Evolutionary conservation across 2,888 invertebrate species (phyloP).

Genomic region (Drosophila differens): DNA sequence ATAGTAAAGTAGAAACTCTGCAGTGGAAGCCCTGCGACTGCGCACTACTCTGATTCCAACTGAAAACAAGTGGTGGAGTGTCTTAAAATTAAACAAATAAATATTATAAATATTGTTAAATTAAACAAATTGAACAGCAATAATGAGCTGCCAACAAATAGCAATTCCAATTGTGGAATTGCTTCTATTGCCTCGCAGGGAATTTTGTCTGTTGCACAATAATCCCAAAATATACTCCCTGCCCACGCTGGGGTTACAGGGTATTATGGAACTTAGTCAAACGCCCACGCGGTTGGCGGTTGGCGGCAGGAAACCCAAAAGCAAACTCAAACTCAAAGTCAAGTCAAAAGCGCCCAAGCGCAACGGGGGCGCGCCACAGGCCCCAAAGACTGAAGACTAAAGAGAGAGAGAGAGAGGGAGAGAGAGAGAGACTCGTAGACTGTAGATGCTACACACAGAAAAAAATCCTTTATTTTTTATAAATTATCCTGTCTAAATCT

Average conservation of each 20-base stretch:
- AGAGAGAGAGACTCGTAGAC: not conserved
- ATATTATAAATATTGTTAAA: not conserved
- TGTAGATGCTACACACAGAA: not conserved
- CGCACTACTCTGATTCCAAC: not conserved
- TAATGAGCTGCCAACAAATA: not conserved
- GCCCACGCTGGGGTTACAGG: not conserved
- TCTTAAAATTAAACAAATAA: not conserved
- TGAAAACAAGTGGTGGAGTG: not conserved
- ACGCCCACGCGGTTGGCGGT: conserved; percentile 54
- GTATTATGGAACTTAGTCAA: conserved; percentile 20
- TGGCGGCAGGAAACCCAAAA: conserved; percentile 54
- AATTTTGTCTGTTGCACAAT: not conserved
- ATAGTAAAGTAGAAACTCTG: conserved; percentile 10
- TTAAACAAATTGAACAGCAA: not conserved
- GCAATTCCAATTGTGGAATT: not conserved
- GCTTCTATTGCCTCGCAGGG: not conserved
- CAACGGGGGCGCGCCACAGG: conserved; percentile 65
- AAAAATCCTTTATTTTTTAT: not conserved
- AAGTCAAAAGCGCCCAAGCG: conserved; percentile 77
- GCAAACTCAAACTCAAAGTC: conserved; percentile 66
- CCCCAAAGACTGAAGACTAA: conserved; percentile 12
- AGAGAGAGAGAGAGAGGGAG: not conserved
- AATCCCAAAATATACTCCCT: not conserved
- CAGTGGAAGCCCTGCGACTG: not conserved
- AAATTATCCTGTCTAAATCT: not conserved